A percentile compares a stretch with the other conserved stretches of the same genome.
Conservation (phyloP, 2,888 invertebrate species). For the Anthophora plumipes region DNA sequence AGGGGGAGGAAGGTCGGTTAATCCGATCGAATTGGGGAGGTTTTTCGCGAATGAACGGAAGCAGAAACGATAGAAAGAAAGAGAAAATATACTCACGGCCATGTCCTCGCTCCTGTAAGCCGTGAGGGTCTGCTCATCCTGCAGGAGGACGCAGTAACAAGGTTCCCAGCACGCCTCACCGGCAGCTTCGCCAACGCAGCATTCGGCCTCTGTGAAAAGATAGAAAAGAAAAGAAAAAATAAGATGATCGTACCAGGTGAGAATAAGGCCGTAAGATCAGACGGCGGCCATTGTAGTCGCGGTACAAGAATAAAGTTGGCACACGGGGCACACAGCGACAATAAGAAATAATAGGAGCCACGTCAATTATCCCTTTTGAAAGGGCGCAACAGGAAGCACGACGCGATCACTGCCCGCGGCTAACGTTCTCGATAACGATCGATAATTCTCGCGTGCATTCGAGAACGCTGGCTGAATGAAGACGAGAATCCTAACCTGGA, state of each 20-base stretch:
- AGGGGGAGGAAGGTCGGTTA: slow-evolving; percentile 25
- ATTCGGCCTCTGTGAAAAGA: slow-evolving; percentile 82
- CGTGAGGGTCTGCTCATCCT: slow-evolving; percentile 91
- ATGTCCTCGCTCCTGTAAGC: slow-evolving; percentile 92
- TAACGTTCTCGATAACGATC: slow-evolving; percentile 3
- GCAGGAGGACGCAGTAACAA: slow-evolving; percentile 91
- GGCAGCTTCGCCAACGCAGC: slow-evolving; percentile 86
- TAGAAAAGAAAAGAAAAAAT: slow-evolving; percentile 43
- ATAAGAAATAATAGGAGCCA: slow-evolving; percentile 61
- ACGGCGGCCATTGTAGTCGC: slow-evolving; percentile 45
- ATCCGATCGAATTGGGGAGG: slow-evolving; percentile 56
- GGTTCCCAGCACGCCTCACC: slow-evolving; percentile 90
- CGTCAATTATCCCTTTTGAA: slow-evolving; percentile 57
- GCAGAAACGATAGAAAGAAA: neutral
- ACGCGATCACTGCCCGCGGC: slow-evolving; percentile 32
- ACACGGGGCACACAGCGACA: slow-evolving; percentile 34
- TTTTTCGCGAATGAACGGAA: slow-evolving; percentile 23
- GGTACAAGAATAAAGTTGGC: slow-evolving; percentile 44
- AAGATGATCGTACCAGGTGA: slow-evolving; percentile 41
- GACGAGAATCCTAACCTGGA: slow-evolving; percentile 11
- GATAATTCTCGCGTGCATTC: slow-evolving; percentile 51
- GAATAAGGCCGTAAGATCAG: slow-evolving; percentile 32
- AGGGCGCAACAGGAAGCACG: slow-evolving; percentile 41
- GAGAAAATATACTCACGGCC: slow-evolving; percentile 87
- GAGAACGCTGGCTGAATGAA: slow-evolving; percentile 9